Evolutionary conservation across 2,113 vertebrate genomes (phyloP).

Genomic region (Albula goreensis): DNA sequence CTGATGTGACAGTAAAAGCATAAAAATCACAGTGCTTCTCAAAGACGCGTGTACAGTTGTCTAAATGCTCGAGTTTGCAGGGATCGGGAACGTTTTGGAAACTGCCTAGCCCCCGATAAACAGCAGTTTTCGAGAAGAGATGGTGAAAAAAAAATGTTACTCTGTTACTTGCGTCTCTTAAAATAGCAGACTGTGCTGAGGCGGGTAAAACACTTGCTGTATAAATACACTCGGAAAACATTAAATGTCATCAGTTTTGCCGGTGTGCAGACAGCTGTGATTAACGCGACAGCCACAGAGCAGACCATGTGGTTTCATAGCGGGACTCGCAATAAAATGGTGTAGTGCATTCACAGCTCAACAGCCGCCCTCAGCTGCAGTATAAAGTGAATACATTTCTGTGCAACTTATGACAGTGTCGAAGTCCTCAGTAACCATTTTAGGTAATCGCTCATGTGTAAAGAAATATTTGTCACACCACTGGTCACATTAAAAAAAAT

Average conservation of each 20-base stretch:
- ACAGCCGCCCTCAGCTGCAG: background rate
- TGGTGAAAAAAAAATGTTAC: background rate
- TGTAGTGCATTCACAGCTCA: background rate
- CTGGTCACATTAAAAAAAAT: too few relatives aligned
- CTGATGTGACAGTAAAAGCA: too few relatives aligned
- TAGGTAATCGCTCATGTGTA: too few relatives aligned
- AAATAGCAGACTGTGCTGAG: conserved; percentile 59
- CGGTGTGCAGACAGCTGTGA: conserved; percentile 59
- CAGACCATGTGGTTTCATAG: background rate
- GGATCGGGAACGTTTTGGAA: background rate
- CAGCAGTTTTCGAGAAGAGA: conserved; percentile 9
- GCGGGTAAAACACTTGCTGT: conserved; percentile 46
- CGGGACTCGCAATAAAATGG: background rate
- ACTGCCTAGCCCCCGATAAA: background rate
- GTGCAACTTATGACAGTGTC: background rate
- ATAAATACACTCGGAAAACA: conserved; percentile 68
- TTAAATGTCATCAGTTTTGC: conserved; percentile 59
- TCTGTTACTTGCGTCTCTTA: conserved; percentile 26
- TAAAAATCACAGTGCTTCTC: too few relatives aligned
- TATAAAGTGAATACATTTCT: background rate
- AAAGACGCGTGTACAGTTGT: too few relatives aligned
- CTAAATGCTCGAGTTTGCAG: background rate
- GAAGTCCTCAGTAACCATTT: background rate
- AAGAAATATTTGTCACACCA: too few relatives aligned
- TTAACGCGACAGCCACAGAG: conserved; percentile 41